Evolutionary conservation across 2,797 vertebrate genomes (phyloP).

Genomic region (Leptoclinus maculatus): DNA sequence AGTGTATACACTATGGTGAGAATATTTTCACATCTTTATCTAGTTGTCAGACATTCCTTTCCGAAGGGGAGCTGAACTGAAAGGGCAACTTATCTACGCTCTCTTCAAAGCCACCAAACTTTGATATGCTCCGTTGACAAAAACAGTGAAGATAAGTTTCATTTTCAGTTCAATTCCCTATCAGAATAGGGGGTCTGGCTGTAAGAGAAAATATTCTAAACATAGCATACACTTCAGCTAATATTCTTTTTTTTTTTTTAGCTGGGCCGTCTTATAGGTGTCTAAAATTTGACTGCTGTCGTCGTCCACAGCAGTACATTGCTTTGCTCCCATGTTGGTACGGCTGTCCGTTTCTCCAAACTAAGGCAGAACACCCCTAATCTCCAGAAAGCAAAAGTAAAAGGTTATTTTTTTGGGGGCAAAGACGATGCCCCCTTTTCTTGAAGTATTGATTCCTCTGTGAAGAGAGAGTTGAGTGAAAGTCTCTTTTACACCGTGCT

Average conservation of each 20-base stretch:
- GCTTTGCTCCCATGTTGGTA: too few relatives aligned
- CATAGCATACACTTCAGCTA: not conserved
- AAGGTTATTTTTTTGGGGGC: slow-evolving; percentile 8
- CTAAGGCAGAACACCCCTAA: not conserved
- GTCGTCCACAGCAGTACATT: too few relatives aligned
- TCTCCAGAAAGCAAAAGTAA: not conserved
- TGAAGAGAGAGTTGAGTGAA: slow-evolving; percentile 12
- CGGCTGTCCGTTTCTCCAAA: too few relatives aligned
- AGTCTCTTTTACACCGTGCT: not conserved
- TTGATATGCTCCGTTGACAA: not conserved
- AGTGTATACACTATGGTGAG: not conserved
- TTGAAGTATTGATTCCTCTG: slow-evolving; percentile 32
- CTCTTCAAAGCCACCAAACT: not conserved
- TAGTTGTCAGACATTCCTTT: not conserved
- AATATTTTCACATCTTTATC: not conserved
- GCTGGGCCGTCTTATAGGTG: not conserved
- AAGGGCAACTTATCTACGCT: not conserved
- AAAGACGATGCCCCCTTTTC: slow-evolving; percentile 4
- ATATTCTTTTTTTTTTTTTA: not conserved
- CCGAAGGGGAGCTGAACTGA: not conserved
- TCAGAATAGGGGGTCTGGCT: not conserved
- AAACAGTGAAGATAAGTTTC: not conserved
- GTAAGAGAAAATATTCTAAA: not conserved
- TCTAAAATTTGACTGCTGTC: not conserved
- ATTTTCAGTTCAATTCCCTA: not conserved